Conservation (phyloP, 1,140 invertebrate species). For the Papilio glaucus region DNA sequence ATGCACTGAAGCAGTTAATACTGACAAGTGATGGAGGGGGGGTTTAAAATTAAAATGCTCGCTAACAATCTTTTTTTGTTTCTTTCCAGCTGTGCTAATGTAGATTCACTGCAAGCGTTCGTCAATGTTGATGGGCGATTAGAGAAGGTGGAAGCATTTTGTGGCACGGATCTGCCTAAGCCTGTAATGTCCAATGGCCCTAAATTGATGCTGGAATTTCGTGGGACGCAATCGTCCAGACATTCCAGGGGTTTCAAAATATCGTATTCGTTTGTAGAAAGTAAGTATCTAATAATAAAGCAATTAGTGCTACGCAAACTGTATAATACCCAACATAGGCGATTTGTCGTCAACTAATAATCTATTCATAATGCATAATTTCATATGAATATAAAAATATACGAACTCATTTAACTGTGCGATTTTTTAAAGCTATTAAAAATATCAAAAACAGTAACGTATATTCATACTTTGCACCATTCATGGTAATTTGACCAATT, state of each 20-base stretch:
- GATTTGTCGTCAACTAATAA: too few relatives aligned
- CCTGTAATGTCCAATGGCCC: slow-evolving; percentile 96
- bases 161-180: slow-evolving; percentile 89
- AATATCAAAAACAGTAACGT: too few relatives aligned
- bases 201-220: slow-evolving; percentile 91
- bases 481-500: too few relatives aligned
- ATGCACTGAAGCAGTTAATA: slow-evolving; percentile 41
- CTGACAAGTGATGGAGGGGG: too few relatives aligned
- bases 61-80: too few relatives aligned
- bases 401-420: too few relatives aligned
- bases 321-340: too few relatives aligned
- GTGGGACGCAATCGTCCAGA: slow-evolving; percentile 88
- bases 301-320: background rate
- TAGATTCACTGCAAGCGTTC: slow-evolving; percentile 90
- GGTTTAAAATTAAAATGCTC: too few relatives aligned
- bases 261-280: slow-evolving; percentile 93
- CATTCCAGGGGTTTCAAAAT: slow-evolving; percentile 93
- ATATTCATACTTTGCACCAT: too few relatives aligned
- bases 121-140: slow-evolving; percentile 90
- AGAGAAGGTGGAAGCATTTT: slow-evolving; percentile 93
- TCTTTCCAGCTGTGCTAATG: slow-evolving; percentile 88
- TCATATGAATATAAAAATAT: too few relatives aligned
- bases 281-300: slow-evolving; percentile 84
- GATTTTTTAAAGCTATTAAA: too few relatives aligned
- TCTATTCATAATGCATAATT: too few relatives aligned